Evolutionary conservation across 2,113 vertebrate species (phyloP), one percentile per base, ranked within the genome.

Genomic region (Phodopus roborovskii): DNA sequence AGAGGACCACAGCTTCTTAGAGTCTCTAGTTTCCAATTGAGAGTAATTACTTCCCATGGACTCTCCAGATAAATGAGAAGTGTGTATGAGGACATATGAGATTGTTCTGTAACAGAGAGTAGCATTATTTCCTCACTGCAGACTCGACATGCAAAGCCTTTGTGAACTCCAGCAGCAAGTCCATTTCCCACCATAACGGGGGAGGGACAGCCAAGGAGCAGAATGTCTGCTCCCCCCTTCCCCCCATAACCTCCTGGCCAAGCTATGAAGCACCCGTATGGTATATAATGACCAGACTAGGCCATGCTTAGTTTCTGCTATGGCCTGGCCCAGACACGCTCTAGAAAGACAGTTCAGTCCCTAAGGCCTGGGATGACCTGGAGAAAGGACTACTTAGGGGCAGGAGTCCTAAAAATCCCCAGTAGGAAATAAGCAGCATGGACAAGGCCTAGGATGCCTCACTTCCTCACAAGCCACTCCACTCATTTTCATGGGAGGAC

Each of bases 31-130:
- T 91, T 97, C n/a, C 87, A 83, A 77, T 42, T 42, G 66, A 96
- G 71, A 96, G 88, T 77, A 75, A 78, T 92, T 92, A 81, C 45
- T 93, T 87, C 50, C 73, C 53, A 64, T 58, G 83, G 85, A 82
- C 94, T 96, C 74, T 94, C 39, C 17, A 90, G 87, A 94, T 94
- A 93, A 94, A 92, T 68, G 28, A 90, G 78, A 91, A 81, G 56
- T 36, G 3, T 26, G 19, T 82, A 11, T n/a, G 9, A 87, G 91
- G 68, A 89, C 30, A 30, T 5, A 13, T 11, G 64, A 82, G 74
- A 28, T 4, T 24, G 13, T 81, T 45, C 48, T 5, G 7, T 7
- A 64, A 85, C 11, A 45, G 82, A 87, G 45, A 58, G 5, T 20
- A 45, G 33, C 26, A 1, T 56, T 56, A n/a, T 90, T 95, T 92